Evolutionary conservation across 2,113 vertebrate species (phyloP).

Genomic region (Arizona elegans): DNA sequence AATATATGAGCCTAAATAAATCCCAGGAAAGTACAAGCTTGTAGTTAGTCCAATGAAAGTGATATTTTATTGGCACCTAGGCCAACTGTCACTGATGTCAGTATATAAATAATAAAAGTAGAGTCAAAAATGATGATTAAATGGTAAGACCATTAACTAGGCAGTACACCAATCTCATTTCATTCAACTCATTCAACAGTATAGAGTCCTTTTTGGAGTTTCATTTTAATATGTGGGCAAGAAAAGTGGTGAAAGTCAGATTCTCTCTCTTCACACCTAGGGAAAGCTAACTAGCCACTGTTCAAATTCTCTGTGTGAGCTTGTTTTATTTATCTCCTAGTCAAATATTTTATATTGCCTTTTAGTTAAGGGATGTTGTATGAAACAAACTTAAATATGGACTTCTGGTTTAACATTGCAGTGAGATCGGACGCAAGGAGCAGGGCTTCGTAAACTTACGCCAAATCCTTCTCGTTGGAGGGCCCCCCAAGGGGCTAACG

Average conservation of each 20-base stretch:
- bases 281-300: background rate
- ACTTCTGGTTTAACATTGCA: too few species aligned
- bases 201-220: background rate
- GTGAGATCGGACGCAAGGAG: too few species aligned
- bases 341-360: background rate
- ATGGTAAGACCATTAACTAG: background rate
- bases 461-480: too few species aligned
- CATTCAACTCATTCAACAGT: background rate
- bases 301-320: background rate
- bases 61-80: background rate
- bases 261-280: background rate
- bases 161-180: background rate
- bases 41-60: background rate
- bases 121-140: slow-evolving; percentile 15
- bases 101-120: background rate
- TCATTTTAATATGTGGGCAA: background rate
- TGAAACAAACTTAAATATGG: background rate
- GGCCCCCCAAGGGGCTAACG: too few species aligned
- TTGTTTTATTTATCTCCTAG: background rate
- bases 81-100: slow-evolving; percentile 5
- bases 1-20: slow-evolving; percentile 27
- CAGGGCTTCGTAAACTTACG: too few species aligned
- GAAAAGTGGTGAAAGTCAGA: background rate
- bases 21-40: slow-evolving; percentile 31
- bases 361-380: background rate